Evolutionary conservation across 2,888 invertebrate genomes (phyloP).

Genomic region (Omphaloscelis lunosa): DNA sequence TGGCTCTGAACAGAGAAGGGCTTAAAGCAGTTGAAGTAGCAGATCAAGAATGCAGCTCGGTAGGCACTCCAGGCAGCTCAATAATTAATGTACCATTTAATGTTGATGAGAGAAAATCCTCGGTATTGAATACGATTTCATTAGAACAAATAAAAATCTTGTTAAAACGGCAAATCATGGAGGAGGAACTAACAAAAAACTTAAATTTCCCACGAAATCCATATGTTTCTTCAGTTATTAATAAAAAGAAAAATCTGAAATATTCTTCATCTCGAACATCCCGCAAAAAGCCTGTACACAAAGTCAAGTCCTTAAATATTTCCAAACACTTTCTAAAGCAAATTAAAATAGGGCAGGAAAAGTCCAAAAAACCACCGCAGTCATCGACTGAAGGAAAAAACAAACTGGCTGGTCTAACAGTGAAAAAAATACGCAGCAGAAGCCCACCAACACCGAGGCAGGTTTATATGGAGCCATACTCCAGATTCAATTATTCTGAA

Average conservation of each 20-base stretch:
- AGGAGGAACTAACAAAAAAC: slow-evolving; percentile 64
- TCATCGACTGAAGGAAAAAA: slow-evolving; percentile 68
- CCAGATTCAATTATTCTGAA: slow-evolving; percentile 57
- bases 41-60: slow-evolving; percentile 86
- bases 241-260: slow-evolving; percentile 44
- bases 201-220: slow-evolving; percentile 42
- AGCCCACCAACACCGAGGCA: slow-evolving; percentile 76
- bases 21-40: slow-evolving; percentile 84
- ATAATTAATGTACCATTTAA: slow-evolving; percentile 84
- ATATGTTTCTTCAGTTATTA: slow-evolving; percentile 13
- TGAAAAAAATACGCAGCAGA: slow-evolving; percentile 70
- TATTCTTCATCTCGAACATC: slow-evolving; percentile 53
- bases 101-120: slow-evolving; percentile 68
- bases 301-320: slow-evolving; percentile 86
- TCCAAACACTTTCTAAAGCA: slow-evolving; percentile 77
- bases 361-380: slow-evolving; percentile 58
- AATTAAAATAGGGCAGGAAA: slow-evolving; percentile 51
- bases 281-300: slow-evolving; percentile 79
- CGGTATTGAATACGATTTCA: slow-evolving; percentile 78
- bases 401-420: slow-evolving; percentile 44
- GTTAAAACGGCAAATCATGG: slow-evolving; percentile 77
- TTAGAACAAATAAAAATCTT: slow-evolving; percentile 82
- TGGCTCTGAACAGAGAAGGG: slow-evolving; percentile 82
- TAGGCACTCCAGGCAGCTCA: slow-evolving; percentile 87
- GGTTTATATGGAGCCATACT: slow-evolving; percentile 43